Base-by-base conservation (phyloP, 2,888 invertebrate genomes). In the Philopedon plagiatum region DNA sequence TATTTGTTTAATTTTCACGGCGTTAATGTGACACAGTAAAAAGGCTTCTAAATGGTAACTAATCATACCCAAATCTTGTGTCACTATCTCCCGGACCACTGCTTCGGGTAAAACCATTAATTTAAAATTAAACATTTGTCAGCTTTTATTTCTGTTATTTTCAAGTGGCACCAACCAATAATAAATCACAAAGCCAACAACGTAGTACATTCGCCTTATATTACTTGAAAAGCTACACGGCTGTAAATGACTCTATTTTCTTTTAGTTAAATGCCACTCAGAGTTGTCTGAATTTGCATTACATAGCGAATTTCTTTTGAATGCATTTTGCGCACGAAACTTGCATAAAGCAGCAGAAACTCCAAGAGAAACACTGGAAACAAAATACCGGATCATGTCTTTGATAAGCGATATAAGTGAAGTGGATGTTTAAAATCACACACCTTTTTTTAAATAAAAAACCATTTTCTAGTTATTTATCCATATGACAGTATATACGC, bases 251-350 rank as follows among this genome's bases (percentile, higher is more conserved):
- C 57, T 49, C 51, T 60, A 65, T 71, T 71, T 65, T 71, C 71
- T 65, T 58, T 58, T 39, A 65, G 26, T 65, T 65, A 71, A 71
- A 71, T 56, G 65, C 61, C 65, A 71, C 58, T 70, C 63, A 63
- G 29, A 46, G 63, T 70, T 57, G 61, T 56, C 56, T 41, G 39
- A 49, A 13, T 58, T 44, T 46, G 23, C 26, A 15, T 39, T 57
- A 54, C 29, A 18, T 4, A 51, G 13, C 51, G 26, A 26, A 26
- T 51, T 23, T 51, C 44, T 13, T 51, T 51, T 51, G 29, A 54
- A 54, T 54, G 18, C 51, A 21, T 46, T 46, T 46, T 54, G 29
- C 8, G 15, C 11, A 32, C 2, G n/a, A 32, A 54, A 54, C 26
- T 5, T 29, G 51, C 13, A 51, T n/a, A n/a, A 1, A 15, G 51